Evolutionary conservation across 30 jellyfish, hydroid and myxozoan genomes (phyloP), one percentile per base, ranked within the genome.

Genomic region (Aurelia sp.): DNA sequence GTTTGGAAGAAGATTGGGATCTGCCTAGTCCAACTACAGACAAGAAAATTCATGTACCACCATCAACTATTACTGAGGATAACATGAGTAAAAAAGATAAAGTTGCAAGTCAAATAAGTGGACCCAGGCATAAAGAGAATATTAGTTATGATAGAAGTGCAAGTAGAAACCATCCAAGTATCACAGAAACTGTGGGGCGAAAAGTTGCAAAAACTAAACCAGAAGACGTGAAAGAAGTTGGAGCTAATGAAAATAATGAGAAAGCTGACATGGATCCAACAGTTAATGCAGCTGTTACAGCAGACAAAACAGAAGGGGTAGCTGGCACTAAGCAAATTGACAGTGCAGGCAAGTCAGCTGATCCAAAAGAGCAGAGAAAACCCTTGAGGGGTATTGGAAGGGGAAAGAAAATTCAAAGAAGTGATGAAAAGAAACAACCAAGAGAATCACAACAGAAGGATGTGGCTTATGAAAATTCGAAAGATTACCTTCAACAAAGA

Each of bases 371-470:
- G 48, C 31, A 48, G 59, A 72, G 70, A 8, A 15, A 52, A 12
- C 22, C 61, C 27, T 19, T 5, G n/a, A 62, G 70, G 35, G 89
- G 89, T 23, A 41, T 78, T n/a, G 89, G 89, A 3, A 78, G 89
- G 23, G 89, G 89, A 19, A 78, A 53, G 73, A 74, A 15, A 74
- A 57, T n/a, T 12, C 55, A 44, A 44, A 44, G 55, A 44, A 44
- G 16, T 10, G 15, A 44, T 44, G 55, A 44, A 44, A 44, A 3
- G 55, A 21, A 17, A 41, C 53, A 47, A 51, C 61, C 35, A 64
- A 13, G 35, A 21, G 33, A 13, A 21, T 20, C 15, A 6, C 35
- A 64, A 21, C 17, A 21, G 27, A n/a, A 5, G 6, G 71, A 55
- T 40, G 55, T 6, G 47, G 40, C 18, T 6, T 3, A 5, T 18